phyloP scores from a whole-genome alignment of 2,113 vertebrate species.

The Hemiprocne comata region DNA sequence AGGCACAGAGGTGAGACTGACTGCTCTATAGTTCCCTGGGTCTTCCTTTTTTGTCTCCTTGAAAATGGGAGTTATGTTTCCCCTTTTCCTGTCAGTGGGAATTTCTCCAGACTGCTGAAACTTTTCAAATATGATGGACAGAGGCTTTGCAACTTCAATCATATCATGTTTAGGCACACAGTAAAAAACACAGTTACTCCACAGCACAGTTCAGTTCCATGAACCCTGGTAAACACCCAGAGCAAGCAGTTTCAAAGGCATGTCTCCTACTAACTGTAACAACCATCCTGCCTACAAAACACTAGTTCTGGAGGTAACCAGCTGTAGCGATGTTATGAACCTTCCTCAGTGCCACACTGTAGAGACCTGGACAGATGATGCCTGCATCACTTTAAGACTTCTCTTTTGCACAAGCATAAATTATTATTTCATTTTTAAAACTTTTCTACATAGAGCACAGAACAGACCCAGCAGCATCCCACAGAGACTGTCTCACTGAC shows the following conservation, averaged over 20 bases:
- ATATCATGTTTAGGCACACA: background rate
- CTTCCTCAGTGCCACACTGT: background rate
- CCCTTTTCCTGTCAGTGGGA: too few species aligned
- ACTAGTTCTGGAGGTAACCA: background rate
- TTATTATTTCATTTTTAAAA: background rate
- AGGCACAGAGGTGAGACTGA: too few species aligned
- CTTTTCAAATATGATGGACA: too few species aligned
- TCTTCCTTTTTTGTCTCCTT: too few species aligned
- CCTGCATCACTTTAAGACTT: background rate
- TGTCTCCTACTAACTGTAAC: too few species aligned
- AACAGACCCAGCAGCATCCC: background rate
- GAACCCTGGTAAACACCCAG: background rate
- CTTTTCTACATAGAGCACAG: background rate
- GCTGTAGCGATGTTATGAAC: accelerated
- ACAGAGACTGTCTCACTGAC: background rate
- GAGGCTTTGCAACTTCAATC: too few species aligned
- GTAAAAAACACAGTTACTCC: background rate
- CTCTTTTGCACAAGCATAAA: background rate
- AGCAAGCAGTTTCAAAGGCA: background rate
- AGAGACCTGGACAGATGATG: background rate
- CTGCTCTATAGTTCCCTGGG: too few species aligned
- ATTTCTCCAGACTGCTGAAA: too few species aligned
- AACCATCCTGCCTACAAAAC: background rate
- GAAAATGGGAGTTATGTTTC: too few species aligned
- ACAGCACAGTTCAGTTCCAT: background rate